Evolutionary conservation across 2,888 invertebrate genomes (phyloP), one percentile per base, ranked within the genome.

Genomic region (Andrena trimmerana): DNA sequence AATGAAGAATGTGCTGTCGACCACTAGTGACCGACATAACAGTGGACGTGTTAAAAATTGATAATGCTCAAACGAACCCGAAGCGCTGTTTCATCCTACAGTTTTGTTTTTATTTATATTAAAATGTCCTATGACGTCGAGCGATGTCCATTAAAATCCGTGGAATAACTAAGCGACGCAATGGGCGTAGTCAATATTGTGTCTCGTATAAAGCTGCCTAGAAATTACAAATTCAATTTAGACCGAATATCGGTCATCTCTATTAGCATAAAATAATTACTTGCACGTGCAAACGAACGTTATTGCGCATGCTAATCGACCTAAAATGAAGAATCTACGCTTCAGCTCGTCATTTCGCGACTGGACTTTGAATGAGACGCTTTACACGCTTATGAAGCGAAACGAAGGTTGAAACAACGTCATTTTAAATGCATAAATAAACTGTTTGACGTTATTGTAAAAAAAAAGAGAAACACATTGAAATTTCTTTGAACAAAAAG

Each of bases 181-280:
- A 57, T 36, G n/a, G 36, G 10, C 20, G 6, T 7, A 24, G 5
- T 65, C 20, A 65, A 66, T 57, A 20, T 42, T 27, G 1, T 16
- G 13, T n/a, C 6, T 5, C 2, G 1, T 20, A 29, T 27, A 57
- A 31, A 63, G 29, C 27, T 16, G 13, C 24, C 27, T 1, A 20
- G 20, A 4, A 10, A 73, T 66, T 66, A 29, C 24, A 6, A 59
- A 78, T 50, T 66, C 73, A 73, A 72, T 78, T 65, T 60, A 48
- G 60, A n/a, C 36, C 31, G 16, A 72, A 67, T 50, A 62, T 70
- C 24, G 48, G 20, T 60, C 69, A 50, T 13, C 13, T 60, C 62
- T 33, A 65, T 79, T 72, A 72, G 66, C 79, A 72, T 68, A 79
- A 82, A 82, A 68, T 72, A 82, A 79, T 75, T 70, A 71, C 24